These are phyloP conservation scores for Tinea semifulvella DNA, from an alignment of 2,888 invertebrate genomes.

Conservation along the genomic window DNA sequence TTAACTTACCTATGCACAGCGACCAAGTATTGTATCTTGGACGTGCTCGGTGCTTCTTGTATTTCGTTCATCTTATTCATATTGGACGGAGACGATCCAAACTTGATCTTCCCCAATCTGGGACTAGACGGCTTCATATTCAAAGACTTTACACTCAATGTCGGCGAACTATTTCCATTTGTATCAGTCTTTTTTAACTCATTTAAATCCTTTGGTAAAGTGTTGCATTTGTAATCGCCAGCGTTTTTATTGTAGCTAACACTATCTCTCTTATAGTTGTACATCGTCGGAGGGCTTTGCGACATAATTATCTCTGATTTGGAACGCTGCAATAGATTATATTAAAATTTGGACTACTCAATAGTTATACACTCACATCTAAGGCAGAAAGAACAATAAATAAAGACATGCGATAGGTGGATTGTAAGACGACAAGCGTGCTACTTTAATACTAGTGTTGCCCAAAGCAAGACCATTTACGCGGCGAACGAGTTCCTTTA, in stretches of 20 bases:
- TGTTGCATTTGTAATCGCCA: conserved; percentile 19
- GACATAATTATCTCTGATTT: conserved; percentile 53
- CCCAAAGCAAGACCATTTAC: too few species aligned
- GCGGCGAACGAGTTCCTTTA: too few species aligned
- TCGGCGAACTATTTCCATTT: conserved; percentile 31
- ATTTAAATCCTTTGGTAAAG: conserved; percentile 15
- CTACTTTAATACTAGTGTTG: too few species aligned
- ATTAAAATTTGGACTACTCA: conserved; percentile 1
- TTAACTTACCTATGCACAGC: conserved; percentile 73
- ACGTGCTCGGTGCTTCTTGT: conserved; percentile 15
- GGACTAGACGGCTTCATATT: conserved; percentile 31
- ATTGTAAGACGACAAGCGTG: too few species aligned
- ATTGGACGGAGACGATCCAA: conserved; percentile 38
- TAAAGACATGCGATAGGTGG: too few species aligned
- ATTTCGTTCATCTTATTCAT: conserved; percentile 32
- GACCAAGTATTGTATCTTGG: conserved; percentile 70
- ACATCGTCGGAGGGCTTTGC: conserved; percentile 41
- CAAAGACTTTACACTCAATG: conserved; percentile 34
- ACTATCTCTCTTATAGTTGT: conserved; percentile 25
- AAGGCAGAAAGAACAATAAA: too few species aligned
- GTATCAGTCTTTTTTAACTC: conserved; percentile 17
- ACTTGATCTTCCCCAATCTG: conserved; percentile 29
- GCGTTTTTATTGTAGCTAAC: conserved; percentile 18
- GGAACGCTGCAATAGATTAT: conserved; percentile 43
- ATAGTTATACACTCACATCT: neutral